These are phyloP conservation scores for Phalacrocorax pelagicus DNA, from an alignment of 2,113 vertebrate species.

Conservation along the genomic window DNA sequence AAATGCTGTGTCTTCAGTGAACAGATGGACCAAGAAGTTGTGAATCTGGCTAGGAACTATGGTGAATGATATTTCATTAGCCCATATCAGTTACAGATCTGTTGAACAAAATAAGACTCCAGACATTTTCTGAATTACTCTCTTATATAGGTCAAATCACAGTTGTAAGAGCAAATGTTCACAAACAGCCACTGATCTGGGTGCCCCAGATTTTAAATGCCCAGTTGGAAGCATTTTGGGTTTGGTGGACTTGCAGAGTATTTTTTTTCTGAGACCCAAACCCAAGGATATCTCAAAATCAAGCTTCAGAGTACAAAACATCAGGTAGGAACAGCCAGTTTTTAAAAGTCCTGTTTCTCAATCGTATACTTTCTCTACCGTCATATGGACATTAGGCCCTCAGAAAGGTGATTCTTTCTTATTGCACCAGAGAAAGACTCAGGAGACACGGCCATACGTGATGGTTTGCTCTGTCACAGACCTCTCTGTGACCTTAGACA, in stretches of 20 bases:
- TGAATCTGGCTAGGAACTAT: conserved; percentile 64
- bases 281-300: background rate
- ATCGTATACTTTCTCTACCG: background rate
- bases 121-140: conserved; percentile 63
- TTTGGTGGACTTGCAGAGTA: background rate
- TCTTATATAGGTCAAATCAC: conserved; percentile 62
- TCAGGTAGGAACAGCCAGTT: background rate
- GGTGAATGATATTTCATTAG: conserved; percentile 67
- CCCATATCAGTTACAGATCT: conserved; percentile 61
- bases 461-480: background rate
- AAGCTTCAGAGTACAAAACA: background rate
- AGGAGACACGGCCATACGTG: background rate
- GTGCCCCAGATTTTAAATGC: conserved; percentile 45
- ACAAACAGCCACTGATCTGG: conserved; percentile 29
- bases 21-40: conserved; percentile 69
- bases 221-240: conserved; percentile 17
- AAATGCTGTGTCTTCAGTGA: conserved; percentile 62
- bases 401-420: background rate
- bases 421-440: background rate
- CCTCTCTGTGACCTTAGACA: background rate
- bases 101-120: conserved; percentile 62
- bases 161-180: conserved; percentile 67
- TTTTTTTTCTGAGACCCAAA: background rate
- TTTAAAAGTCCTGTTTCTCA: background rate
- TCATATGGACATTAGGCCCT: background rate